Evolutionary conservation across 2,888 invertebrate genomes (phyloP).

Genomic region (Tortricodes alternella): DNA sequence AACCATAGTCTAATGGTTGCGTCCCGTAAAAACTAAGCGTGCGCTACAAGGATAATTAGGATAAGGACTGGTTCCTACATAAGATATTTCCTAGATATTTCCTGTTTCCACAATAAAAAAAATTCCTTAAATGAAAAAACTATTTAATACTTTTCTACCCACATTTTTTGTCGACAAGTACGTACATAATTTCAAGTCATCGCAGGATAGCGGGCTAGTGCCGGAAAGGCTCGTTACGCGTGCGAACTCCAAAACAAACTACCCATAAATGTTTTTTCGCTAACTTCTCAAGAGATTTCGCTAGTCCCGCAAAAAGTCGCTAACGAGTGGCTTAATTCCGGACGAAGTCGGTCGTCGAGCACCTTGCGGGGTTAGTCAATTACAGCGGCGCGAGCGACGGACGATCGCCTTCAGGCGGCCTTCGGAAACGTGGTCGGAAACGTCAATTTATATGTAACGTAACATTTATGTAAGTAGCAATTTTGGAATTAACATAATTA

Average conservation of each 20-base stretch:
- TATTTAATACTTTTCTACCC: not conserved
- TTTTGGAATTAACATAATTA: too few species aligned
- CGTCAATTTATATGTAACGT: too few species aligned
- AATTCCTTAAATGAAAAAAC: too few species aligned
- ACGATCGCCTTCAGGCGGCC: not conserved
- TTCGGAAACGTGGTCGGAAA: too few species aligned
- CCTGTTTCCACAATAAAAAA: too few species aligned
- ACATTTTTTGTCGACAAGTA: not conserved
- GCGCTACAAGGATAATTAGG: too few species aligned
- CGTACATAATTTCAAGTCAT: slow-evolving; percentile 4
- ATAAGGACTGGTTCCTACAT: too few species aligned
- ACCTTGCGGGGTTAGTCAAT: slow-evolving; percentile 48
- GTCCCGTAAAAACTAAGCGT: too few species aligned
- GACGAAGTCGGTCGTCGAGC: slow-evolving; percentile 57
- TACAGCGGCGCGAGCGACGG: slow-evolving; percentile 9
- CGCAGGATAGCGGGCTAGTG: slow-evolving; percentile 22
- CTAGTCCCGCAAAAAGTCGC: slow-evolving; percentile 67
- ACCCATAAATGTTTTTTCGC: slow-evolving; percentile 59
- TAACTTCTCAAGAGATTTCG: slow-evolving; percentile 64
- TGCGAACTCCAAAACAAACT: slow-evolving; percentile 42
- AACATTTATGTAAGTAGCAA: too few species aligned
- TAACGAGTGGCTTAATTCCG: slow-evolving; percentile 74
- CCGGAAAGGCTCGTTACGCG: slow-evolving; percentile 44
- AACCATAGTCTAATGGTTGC: too few species aligned
- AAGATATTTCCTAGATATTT: too few species aligned